Evolutionary conservation across 2,888 invertebrate species (phyloP), one percentile per base, ranked within the genome.

Genomic region (Macroteleia sp.): DNA sequence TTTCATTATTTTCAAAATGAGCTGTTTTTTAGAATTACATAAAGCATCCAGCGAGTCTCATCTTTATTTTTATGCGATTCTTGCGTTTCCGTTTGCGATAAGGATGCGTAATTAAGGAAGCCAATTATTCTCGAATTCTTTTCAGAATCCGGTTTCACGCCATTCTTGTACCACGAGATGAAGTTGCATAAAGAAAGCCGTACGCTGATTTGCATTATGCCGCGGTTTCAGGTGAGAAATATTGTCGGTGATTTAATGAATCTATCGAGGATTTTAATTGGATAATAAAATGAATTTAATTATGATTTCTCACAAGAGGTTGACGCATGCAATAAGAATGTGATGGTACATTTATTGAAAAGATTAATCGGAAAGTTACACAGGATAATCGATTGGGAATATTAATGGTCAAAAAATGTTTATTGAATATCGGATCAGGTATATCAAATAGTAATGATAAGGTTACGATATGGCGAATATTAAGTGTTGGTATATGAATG

Each of bases 71-170:
- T 64, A 59, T 25, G 44, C 46, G 46, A 67, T 66, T 41, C 67
- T 44, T 56, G 32, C 61, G 20, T 67, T 75, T 75, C 75, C 75
- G 75, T 62, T 69, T 12, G 56, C 59, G 74, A 75, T 75, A 75
- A 67, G 46, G 39, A 36, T 36, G 67, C 56, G 36, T 67, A 75
- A 75, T 75, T 75, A 56, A 75, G 75, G 67, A 75, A 75, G 67
- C 61, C 61, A 74, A 67, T 74, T 74, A 74, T 67, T 67, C 67
- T 39, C 48, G 36, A 52, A 25, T 74, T 74, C 59, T 67, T 39
- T 54, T 67, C 54, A 48, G 59, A 75, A 75, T 75, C 62, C 66
- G 74, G 66, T 74, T 74, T 74, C 74, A 61, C 56, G 62, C 62
- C 54, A 62, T 71, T 61, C 62, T 71, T 62, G 32, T 28, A 42